phyloP scores from a whole-genome alignment of 2,797 vertebrate genomes.

The Austrolebias charrua region DNA sequence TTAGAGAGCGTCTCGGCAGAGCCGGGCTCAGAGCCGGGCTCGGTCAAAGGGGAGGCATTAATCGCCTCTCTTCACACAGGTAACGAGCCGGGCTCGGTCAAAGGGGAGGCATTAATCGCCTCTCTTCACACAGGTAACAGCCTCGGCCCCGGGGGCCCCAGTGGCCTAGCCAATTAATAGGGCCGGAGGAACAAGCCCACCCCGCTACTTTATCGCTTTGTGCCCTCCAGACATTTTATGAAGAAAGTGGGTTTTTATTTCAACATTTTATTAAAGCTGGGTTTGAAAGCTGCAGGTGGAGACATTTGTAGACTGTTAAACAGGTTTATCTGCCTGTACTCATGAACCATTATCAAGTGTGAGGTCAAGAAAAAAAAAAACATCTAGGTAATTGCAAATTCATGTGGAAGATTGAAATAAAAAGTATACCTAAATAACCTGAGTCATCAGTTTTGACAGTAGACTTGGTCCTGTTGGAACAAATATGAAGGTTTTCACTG shows the following conservation, averaged over 20 bases:
- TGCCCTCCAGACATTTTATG: constrained; percentile 71
- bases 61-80: constrained; percentile 71
- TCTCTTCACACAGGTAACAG: constrained; percentile 79
- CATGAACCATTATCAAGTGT: background rate
- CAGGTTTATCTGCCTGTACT: constrained; percentile 10
- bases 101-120: constrained; percentile 81
- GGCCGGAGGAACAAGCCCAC: constrained; percentile 71
- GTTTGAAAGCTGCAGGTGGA: constrained; percentile 34
- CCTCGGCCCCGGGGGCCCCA: constrained; percentile 60
- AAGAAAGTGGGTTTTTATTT: constrained; percentile 56
- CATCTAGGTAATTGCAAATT: no score
- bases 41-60: constrained; percentile 83
- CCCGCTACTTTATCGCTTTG: constrained; percentile 69
- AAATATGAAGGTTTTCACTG: constrained; percentile 23
- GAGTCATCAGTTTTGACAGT: constrained; percentile 31
- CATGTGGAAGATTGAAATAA: no score
- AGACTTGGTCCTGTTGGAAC: no score
- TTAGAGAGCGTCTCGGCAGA: constrained; percentile 89
- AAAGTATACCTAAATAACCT: no score
- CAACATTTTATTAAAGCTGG: constrained; percentile 55
- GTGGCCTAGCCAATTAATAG: constrained; percentile 78
- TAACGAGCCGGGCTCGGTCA: constrained; percentile 80
- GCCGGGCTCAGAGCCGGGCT: constrained; percentile 75
- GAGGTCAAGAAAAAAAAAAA: constrained; percentile 41
- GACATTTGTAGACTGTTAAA: constrained; percentile 36